Evolutionary conservation across 2,797 vertebrate genomes (phyloP), one percentile per base, ranked within the genome.

Genomic region (Cuculus canorus): DNA sequence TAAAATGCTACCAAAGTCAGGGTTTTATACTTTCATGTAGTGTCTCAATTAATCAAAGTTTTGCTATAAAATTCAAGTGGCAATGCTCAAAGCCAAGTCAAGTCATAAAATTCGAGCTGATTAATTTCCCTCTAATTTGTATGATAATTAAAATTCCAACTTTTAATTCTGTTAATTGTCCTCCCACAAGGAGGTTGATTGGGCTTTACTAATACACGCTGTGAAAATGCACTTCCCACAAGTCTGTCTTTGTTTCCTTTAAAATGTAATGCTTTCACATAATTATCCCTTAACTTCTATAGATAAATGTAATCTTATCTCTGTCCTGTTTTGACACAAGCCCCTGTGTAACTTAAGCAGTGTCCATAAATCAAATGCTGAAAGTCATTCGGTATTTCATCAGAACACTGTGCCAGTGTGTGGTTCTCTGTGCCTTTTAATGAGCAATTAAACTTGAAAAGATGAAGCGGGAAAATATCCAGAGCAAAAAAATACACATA

Each of bases 91-190:
- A 95, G 96, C 91, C 79, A 95, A 97, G 90, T 86, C 87, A 94
- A 96, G 95, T 92, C 83, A 92, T 97, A 96, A 96, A 97, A 94
- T 94, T 96, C 18, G 17, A 96, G 94, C 98, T 98, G 96, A 98
- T 98, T 98, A 98, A 98, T 98, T 98, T 97, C 94, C 92, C 94
- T 96, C 95, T 98, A 98, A 98, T 98, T 98, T 97, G 95, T 97
- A 97, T 97, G 97, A 98, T 98, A 98, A 98, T 98, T 98, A 98
- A 98, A 97, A 97, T 97, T 96, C 94, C 90, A 96, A 97, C 96
- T 98, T 98, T 97, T 98, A 97, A 97, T 97, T 97, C 94, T 82
- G 87, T 94, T 97, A 97, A 97, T 98, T 97, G 97, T 98, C 95
- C 88, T 98, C 97, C 95, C 97, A 97, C 96, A 96, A 97, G 97